Base-by-base conservation (phyloP, 53 echinoderm and acorn worm genomes). In the Paelopatides confundens region DNA sequence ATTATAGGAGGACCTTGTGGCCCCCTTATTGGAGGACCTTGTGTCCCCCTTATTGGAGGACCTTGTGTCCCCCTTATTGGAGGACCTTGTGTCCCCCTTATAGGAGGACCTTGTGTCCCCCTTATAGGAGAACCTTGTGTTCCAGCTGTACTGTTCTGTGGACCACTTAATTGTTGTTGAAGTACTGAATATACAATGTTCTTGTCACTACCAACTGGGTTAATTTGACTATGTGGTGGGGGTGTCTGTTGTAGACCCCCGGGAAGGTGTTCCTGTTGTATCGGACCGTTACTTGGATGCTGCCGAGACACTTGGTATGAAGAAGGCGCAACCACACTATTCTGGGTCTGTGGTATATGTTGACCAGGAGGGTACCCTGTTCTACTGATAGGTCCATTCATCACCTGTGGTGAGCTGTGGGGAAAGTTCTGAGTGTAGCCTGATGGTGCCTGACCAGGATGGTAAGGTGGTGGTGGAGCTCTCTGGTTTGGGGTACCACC, bases 331-430 rank as follows among this genome's bases (percentile, higher is more conserved):
- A 33, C 18, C 13, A 23, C 78, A 77, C 11, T 27, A 49, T 29
- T 78, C 8, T 17, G 12, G 28, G 18, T 51, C 32, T 28, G 28
- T 51, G 78, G 78, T 51, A 78, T 78, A 26, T 78, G 78, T 33
- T 78, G 78, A 30, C 78, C 78, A 33, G 78, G 78, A 29, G 78
- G 78, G 32, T 78, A 78, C 4, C 78, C 78, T 30, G 78, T 78
- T 29, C 78, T 49, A 35, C 71, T 71, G 35, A 71, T 71, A 71
- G 71, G 71, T 12, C 50, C 78, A 32, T 78, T 78, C 30, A 49
- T 47, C 48, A 78, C 78, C 52, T 78, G 78, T 32, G 78, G 78
- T 77, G 77, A 77, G 15, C 77, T 49, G 48, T 77, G 77, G 29
- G 77, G 77, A 31, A 30, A 78, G 78, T 33, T 78, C 51, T 78